Evolutionary conservation across 2,113 vertebrate genomes (phyloP), one percentile per base, ranked within the genome.

Genomic region (Nesogale talazaci): DNA sequence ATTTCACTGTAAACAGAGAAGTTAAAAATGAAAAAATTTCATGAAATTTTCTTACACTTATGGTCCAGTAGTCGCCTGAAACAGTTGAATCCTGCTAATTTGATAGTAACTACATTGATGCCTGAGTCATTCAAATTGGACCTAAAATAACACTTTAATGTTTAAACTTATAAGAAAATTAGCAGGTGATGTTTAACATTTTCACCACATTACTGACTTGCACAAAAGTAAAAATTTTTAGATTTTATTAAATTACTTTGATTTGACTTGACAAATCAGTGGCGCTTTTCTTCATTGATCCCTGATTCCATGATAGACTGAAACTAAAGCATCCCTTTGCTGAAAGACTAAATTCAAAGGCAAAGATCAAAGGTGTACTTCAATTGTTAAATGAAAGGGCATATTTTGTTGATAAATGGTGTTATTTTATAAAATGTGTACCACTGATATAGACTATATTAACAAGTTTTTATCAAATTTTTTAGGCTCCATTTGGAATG

Each of bases 401-500:
- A 59, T 89, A 19, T 25, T 31, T 91, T 76, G 59, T 83, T n/a
- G 27, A 63, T 3, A 86, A 31, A 76, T 61, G 34, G 15, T 65
- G 42, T 83, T 76, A 29, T 67, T 76, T 92, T 82, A 63, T 74
- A 65, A 90, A 95, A 5, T 65, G 42, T 83, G 3, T 6, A 57
- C 69, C 80, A 61, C 31, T 83, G 83, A 91, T 29, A 72, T 75
- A 69, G 76, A 79, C 78, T 79, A 63, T 46, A 16, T 14, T 86
- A 63, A 95, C 25, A 40, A 61, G 9, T 84, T 83, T 15, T 67
- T 88, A 61, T 20, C 29, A 76, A 0, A 40, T 84, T 89, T 91
- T 88, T 63, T 95, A 99, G 99, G 95, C 99, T 97, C 99, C 99
- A 0, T 99, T 99, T 87, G 99, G 99, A 89, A 99, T 99, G 98